These are phyloP conservation scores for Agelastica alni DNA, from an alignment of 2,888 invertebrate species.

Conservation along the genomic window DNA sequence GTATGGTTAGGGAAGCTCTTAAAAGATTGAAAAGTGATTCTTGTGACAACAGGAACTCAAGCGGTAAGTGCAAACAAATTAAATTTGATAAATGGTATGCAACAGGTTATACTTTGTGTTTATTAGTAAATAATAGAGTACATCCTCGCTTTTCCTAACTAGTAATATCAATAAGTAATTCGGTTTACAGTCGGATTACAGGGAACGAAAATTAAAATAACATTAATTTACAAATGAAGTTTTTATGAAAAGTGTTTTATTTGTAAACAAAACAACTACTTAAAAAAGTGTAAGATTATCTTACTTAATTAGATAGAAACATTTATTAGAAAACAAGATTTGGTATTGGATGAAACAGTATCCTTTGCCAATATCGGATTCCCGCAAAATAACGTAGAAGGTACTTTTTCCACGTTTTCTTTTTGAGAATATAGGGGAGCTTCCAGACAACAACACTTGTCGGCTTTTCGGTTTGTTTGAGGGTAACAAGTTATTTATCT, in stretches of 20 bases:
- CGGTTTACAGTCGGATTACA: not conserved
- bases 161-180: not conserved
- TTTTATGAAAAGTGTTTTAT: not conserved
- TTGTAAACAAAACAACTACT: not conserved
- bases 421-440: not conserved
- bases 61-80: not conserved
- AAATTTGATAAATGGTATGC: not conserved
- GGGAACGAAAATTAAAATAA: not conserved
- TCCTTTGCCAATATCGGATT: not conserved
- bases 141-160: not conserved
- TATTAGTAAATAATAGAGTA: not conserved
- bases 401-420: not conserved
- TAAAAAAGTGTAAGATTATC: not conserved
- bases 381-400: not conserved
- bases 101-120: not conserved
- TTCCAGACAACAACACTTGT: not conserved
- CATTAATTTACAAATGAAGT: not conserved
- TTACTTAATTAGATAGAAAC: not conserved
- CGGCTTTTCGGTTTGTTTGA: not conserved
- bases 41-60: not conserved
- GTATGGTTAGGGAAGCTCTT: not conserved
- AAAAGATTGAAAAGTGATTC: not conserved
- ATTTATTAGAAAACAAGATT: not conserved
- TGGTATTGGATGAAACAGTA: not conserved
- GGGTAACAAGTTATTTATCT: too few relatives aligned